These are phyloP conservation scores for Grammomys surdaster DNA, from an alignment of 2,113 vertebrate species.

Conservation along the genomic window DNA sequence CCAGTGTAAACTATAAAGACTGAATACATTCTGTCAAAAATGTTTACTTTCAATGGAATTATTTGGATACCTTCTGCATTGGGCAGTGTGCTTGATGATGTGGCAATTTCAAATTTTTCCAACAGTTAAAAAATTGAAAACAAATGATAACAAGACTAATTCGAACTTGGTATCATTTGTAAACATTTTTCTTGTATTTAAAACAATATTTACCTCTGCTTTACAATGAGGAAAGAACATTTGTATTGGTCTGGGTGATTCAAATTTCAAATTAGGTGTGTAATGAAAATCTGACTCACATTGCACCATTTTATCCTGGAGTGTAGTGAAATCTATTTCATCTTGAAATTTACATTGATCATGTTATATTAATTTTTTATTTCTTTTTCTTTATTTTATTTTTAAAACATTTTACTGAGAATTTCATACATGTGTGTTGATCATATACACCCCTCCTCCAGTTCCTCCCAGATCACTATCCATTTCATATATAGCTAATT, in stretches of 20 bases:
- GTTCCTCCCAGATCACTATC: neutral
- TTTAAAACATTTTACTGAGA: neutral
- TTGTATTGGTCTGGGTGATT: neutral
- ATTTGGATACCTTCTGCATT: constrained; percentile 4
- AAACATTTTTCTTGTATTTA: neutral
- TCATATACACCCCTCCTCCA: neutral
- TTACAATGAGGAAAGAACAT: neutral
- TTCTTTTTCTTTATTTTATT: neutral
- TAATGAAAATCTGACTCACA: neutral
- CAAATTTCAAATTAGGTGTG: neutral
- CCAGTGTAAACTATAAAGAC: neutral
- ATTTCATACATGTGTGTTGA: neutral
- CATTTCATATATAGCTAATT: neutral
- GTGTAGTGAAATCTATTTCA: neutral
- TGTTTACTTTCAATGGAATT: neutral
- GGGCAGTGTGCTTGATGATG: neutral
- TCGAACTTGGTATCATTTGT: neutral
- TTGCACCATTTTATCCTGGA: neutral
- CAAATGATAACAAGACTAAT: neutral
- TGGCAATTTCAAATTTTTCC: constrained; percentile 22
- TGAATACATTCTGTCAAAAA: constrained; percentile 16
- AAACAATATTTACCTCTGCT: neutral
- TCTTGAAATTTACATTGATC: constrained; percentile 11
- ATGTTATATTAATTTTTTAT: neutral
- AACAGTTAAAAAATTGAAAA: constrained; percentile 36